These are phyloP conservation scores for Mylabris sibirica DNA, from an alignment of 2,888 invertebrate genomes.

Conservation along the genomic window DNA sequence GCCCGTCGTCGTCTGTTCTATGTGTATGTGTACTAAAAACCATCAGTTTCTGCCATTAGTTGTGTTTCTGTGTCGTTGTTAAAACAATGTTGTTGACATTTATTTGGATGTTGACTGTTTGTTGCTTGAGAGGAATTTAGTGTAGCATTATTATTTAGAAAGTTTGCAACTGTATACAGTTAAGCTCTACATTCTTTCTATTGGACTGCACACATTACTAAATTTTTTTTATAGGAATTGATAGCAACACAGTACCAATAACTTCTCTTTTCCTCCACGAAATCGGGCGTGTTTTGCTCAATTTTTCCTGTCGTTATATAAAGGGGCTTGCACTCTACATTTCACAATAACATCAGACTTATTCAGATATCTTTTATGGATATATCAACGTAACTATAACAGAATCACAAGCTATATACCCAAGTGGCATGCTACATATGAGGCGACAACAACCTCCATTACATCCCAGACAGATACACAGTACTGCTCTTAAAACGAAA, in stretches of 20 bases:
- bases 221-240: constrained; percentile 35
- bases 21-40: neutral
- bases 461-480: constrained; percentile 50
- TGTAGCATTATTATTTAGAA: neutral
- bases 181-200: no score
- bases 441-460: constrained; percentile 50
- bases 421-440: constrained; percentile 49
- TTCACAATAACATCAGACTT: constrained; percentile 41
- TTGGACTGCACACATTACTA: constrained; percentile 17
- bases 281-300: constrained; percentile 33
- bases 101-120: neutral
- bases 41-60: constrained; percentile 8
- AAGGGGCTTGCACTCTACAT: constrained; percentile 26
- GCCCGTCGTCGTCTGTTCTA: neutral
- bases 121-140: neutral
- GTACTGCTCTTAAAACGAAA: constrained; percentile 48
- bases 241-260: constrained; percentile 20
- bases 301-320: neutral
- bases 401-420: constrained; percentile 52
- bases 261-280: no score
- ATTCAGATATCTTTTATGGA: constrained; percentile 49
- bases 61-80: neutral
- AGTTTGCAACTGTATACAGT: neutral
- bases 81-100: neutral
- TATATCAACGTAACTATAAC: constrained; percentile 49